Evolutionary conservation across 2,797 vertebrate species (phyloP), one percentile per base, ranked within the genome.

Genomic region (Sternotherus odoratus): DNA sequence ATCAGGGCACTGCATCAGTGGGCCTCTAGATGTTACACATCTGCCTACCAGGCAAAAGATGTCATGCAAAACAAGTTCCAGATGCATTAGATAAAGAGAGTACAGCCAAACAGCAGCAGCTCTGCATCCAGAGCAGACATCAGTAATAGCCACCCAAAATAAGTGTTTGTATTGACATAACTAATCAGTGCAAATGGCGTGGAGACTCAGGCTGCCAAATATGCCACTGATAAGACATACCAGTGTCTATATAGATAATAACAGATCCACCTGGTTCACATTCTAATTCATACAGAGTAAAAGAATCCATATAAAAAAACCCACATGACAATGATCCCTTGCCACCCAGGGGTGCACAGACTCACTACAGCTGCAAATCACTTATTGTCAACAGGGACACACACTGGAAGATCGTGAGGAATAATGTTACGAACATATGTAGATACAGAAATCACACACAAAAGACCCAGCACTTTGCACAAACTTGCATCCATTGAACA

Each of bases 91-190:
- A 7, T 87, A 19, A 60, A 51, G 15, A 56, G 16, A 19, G 16
- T 79, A 39, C 60, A 53, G 5, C 24, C 0, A 0, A 79, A 21
- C 54, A 85, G 39, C n/a, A 66, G 82, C 50, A 89, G 30, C 24
- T 30, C 1, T 48, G 30, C 5, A 2, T 33, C 23, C 0, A 5
- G 30, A 30, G 51, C 53, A 46, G 49, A 12, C 4, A 0, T 30
- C 85, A 57, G 56, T 50, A 4, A n/a, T 1, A 53, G 10, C 26
- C 36, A 2, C 5, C 0, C 0, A 0, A 53, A 82, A 48, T 39
- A 46, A 0, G 0, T 43, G 2, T 6, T 23, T 36, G 33, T 3
- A 5, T 79, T 53, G n/a, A 54, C 33, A 53, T 0, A 75, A 33
- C 91, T 49, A 6, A 49, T 39, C n/a, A 43, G 9, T 84, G 19